Conservation (phyloP, 2,888 invertebrate species). For the Ganaspis brasiliensis region DNA sequence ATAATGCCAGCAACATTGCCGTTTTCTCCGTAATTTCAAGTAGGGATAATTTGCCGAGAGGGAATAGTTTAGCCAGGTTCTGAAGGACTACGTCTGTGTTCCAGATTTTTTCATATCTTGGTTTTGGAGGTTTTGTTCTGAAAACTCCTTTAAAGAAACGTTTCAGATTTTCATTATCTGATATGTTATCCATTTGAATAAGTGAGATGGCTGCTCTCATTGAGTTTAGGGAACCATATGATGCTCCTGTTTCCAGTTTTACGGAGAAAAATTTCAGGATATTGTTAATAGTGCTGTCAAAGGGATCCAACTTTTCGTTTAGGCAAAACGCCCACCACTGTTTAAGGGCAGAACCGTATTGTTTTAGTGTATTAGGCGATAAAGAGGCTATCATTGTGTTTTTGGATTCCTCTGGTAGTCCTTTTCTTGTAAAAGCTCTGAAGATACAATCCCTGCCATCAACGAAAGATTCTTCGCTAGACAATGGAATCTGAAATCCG, state of each 20-base stretch:
- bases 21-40: conserved; percentile 14
- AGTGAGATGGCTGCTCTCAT: conserved; percentile 6
- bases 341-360: not conserved
- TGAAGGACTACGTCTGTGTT: conserved; percentile 34
- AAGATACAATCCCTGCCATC: not conserved
- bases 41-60: not conserved
- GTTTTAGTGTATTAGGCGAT: not conserved
- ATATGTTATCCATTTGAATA: not conserved
- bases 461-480: not conserved
- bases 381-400: not conserved
- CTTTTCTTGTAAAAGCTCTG: not conserved
- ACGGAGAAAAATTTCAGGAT: conserved; percentile 1
- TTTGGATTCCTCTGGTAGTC: not conserved
- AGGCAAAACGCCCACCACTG: not conserved
- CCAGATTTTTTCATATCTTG: conserved; percentile 43
- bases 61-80: not conserved
- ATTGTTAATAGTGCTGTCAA: not conserved
- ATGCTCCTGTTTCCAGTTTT: conserved; percentile 13
- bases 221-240: conserved; percentile 24
- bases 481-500: no score
- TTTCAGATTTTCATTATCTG: not conserved
- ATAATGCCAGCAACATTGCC: not conserved
- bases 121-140: conserved; percentile 19
- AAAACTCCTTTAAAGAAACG: conserved; percentile 34
- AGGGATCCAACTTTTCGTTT: not conserved